Evolutionary conservation across 2,888 invertebrate genomes (phyloP).

Genomic region (Hypomecis atomaria): DNA sequence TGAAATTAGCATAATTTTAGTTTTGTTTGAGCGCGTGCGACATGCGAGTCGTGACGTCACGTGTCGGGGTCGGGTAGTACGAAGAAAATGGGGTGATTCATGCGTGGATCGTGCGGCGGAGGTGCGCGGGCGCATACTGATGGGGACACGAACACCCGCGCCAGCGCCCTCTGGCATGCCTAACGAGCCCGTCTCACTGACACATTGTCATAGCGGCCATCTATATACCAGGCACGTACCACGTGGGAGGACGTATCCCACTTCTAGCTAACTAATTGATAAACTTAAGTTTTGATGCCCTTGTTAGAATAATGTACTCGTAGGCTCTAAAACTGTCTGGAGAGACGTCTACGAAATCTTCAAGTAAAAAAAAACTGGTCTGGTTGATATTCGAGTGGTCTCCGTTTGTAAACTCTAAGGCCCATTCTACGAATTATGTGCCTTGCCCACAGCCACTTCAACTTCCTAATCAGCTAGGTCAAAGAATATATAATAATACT

Average conservation of each 20-base stretch:
- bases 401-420: no score
- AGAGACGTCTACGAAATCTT: no score
- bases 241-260: constrained; percentile 36
- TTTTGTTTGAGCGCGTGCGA: constrained; percentile 75
- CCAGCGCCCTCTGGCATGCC: constrained; percentile 60
- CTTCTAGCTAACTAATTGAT: constrained; percentile 8
- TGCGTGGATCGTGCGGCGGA: constrained; percentile 73
- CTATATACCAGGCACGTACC: constrained; percentile 45
- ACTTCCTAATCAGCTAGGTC: not conserved
- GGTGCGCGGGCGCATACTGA: constrained; percentile 80
- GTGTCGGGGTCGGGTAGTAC: constrained; percentile 52
- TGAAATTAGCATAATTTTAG: constrained; percentile 69
- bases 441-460: no score
- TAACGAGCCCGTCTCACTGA: constrained; percentile 68
- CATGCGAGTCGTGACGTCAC: constrained; percentile 80
- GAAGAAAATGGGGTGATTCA: constrained; percentile 76
- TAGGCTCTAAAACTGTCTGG: not conserved
- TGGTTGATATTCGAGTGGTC: no score
- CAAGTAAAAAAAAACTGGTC: no score
- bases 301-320: not conserved
- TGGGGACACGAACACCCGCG: constrained; percentile 58
- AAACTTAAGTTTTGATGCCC: not conserved
- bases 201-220: constrained; percentile 54
- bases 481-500: no score
- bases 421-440: no score